Percentiles rank a stretch among this genome's conserved stretches.
phyloP scores from a whole-genome alignment of 2,888 invertebrate genomes.

The Hypena proboscidalis region DNA sequence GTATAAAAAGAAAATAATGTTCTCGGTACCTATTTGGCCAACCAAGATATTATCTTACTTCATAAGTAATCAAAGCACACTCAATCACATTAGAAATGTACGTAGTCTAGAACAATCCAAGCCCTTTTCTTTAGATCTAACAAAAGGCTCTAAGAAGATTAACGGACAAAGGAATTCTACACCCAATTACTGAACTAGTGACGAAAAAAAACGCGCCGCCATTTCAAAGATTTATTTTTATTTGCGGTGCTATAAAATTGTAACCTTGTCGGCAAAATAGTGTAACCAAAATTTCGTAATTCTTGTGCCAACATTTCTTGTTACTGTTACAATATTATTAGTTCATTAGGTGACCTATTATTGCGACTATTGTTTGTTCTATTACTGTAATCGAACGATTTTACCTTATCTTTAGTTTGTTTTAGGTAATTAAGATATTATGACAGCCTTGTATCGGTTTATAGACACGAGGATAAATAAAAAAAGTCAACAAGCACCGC shows the following conservation, averaged over 20 bases:
- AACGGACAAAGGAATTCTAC: no score
- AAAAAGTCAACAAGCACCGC: no score
- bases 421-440: conserved; percentile 27
- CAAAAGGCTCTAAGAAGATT: no score
- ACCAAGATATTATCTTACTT: no score
- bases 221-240: background rate
- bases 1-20: no score
- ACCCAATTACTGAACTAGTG: background rate
- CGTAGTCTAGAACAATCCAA: no score
- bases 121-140: no score
- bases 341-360: no score
- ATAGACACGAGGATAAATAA: conserved; percentile 7
- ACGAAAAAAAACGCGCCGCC: background rate
- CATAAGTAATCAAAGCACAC: no score
- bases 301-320: conserved; percentile 2
- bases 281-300: conserved; percentile 11
- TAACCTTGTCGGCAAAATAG: conserved; percentile 9
- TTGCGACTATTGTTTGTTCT: background rate
- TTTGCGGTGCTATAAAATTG: background rate
- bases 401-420: conserved; percentile 24
- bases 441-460: conserved; percentile 24
- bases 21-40: no score
- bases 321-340: background rate
- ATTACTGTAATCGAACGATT: background rate
- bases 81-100: no score